Percentiles rank a stretch among this genome's conserved stretches.
These are phyloP conservation scores for Cenopis cana DNA, from an alignment of 2,888 invertebrate genomes.

Conservation along the genomic window DNA sequence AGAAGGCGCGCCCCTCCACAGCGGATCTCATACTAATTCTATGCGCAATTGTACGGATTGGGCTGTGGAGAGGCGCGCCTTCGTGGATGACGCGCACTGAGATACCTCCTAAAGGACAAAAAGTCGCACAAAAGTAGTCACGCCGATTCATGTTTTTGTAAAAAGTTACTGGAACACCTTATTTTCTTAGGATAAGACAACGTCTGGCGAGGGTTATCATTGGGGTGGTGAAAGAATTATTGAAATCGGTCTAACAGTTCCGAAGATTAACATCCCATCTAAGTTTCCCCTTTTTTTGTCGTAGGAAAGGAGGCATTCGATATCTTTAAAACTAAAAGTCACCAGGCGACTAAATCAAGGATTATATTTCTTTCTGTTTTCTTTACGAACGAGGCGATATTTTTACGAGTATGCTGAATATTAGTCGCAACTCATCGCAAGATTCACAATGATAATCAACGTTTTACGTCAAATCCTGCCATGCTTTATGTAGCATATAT, in stretches of 20 bases:
- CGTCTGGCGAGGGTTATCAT: conserved; percentile 11
- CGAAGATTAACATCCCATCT: conserved; percentile 27
- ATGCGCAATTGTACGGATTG: too few species aligned
- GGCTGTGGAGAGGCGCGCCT: too few species aligned
- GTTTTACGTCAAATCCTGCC: background rate
- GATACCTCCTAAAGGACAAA: background rate
- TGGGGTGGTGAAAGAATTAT: conserved; percentile 16
- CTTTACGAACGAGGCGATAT: background rate
- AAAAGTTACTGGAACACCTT: background rate
- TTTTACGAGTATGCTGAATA: background rate
- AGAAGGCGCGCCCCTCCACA: too few species aligned
- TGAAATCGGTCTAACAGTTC: conserved; percentile 27
- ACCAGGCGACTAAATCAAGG: background rate
- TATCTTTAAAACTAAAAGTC: background rate
- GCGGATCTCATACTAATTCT: too few species aligned
- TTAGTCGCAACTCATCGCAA: too few species aligned
- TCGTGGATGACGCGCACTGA: too few species aligned
- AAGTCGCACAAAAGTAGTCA: background rate
- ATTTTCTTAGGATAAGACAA: conserved; percentile 24
- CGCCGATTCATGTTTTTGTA: background rate
- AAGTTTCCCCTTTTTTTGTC: conserved; percentile 2
- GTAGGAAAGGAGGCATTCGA: background rate
- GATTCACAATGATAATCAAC: background rate
- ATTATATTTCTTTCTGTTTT: background rate
- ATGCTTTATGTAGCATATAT: background rate